phyloP scores from a whole-genome alignment of 2,797 vertebrate species.

The Pampus argenteus region DNA sequence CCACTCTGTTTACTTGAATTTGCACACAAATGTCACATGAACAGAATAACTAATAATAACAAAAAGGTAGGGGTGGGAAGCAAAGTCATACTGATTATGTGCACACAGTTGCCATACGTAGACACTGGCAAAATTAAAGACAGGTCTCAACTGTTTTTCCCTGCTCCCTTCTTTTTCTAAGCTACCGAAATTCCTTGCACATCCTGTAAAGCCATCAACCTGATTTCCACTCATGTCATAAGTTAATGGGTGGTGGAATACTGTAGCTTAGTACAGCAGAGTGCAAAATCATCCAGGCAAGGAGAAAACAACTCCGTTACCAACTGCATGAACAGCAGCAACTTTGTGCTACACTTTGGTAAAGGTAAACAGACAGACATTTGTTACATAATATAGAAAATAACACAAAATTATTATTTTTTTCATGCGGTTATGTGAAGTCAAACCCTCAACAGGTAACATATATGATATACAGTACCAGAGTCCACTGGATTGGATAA shows the following conservation, averaged over 20 bases:
- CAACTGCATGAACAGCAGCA: slow-evolving; percentile 45
- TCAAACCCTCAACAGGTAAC: not conserved
- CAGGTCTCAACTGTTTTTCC: slow-evolving; percentile 24
- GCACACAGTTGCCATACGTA: slow-evolving; percentile 40
- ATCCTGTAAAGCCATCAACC: slow-evolving; percentile 73
- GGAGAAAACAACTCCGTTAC: slow-evolving; percentile 39
- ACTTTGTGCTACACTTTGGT: slow-evolving; percentile 47
- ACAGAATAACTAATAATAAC: slow-evolving; percentile 44
- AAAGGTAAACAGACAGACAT: slow-evolving; percentile 40
- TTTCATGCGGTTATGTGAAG: not conserved
- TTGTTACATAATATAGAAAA: slow-evolving; percentile 51
- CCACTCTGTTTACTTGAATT: not conserved
- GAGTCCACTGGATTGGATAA: not conserved
- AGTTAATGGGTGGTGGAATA: slow-evolving; percentile 52
- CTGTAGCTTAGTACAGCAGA: slow-evolving; percentile 37
- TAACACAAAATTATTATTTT: slow-evolving; percentile 8
- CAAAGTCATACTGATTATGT: slow-evolving; percentile 32
- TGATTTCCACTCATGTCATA: slow-evolving; percentile 58
- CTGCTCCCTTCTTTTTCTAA: slow-evolving; percentile 31
- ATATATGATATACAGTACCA: not conserved
- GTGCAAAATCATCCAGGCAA: slow-evolving; percentile 27
- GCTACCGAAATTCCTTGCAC: slow-evolving; percentile 61
- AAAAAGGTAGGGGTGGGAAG: slow-evolving; percentile 41
- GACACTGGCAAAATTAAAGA: slow-evolving; percentile 44
- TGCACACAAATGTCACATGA: slow-evolving; percentile 21